Evolutionary conservation across 2,888 invertebrate species (phyloP).

Genomic region (Orthonevra nobilis): DNA sequence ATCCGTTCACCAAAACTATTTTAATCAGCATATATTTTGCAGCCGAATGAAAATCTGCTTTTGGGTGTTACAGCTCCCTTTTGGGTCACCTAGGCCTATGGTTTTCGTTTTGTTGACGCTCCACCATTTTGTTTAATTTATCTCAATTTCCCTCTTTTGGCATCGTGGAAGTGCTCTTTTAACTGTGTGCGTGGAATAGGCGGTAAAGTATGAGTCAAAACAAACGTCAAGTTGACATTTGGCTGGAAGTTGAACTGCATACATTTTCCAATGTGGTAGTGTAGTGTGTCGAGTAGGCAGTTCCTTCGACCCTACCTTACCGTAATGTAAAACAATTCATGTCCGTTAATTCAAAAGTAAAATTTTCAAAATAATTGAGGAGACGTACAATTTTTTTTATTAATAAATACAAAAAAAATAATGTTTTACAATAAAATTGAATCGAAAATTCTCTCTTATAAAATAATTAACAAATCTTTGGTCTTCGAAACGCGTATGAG

Average conservation of each 20-base stretch:
- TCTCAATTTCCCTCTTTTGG: neutral
- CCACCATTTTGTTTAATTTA: slow-evolving; percentile 15
- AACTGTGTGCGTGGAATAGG: neutral
- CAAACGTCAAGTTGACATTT: slow-evolving; percentile 15
- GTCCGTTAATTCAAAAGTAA: neutral
- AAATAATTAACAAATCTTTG: neutral
- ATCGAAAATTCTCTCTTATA: neutral
- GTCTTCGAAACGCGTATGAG: neutral
- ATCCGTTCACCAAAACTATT: no score
- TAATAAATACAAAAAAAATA: neutral
- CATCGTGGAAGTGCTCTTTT: neutral
- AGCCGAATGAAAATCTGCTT: no score
- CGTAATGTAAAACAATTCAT: no score
- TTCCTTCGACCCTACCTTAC: neutral
- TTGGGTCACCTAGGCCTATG: neutral
- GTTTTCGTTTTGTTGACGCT: neutral
- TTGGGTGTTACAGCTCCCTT: neutral
- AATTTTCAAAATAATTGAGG: neutral
- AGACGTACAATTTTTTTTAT: slow-evolving; percentile 9
- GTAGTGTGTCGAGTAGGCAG: slow-evolving; percentile 1
- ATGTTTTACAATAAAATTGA: neutral
- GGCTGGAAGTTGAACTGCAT: neutral
- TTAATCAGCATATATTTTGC: no score
- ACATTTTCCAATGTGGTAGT: neutral
- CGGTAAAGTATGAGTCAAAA: neutral